phyloP scores from a whole-genome alignment of 2,888 invertebrate genomes.

The Pristionchus fissidentatus region DNA sequence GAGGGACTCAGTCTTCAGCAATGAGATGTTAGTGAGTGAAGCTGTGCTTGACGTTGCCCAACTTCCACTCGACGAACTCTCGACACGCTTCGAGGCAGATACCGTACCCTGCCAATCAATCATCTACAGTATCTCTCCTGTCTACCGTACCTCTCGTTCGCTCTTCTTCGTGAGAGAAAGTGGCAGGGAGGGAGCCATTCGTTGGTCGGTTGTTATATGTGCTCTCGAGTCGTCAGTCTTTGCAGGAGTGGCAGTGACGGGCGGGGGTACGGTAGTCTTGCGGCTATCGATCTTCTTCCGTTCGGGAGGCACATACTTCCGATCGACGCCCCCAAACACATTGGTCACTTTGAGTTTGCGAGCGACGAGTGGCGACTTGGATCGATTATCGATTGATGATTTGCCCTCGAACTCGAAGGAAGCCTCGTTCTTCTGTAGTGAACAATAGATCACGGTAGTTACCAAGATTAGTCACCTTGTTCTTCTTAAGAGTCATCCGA shows the following conservation, averaged over 20 bases:
- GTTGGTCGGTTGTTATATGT: background rate
- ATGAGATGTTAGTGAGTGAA: no score
- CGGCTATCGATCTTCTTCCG: background rate
- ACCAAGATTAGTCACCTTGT: background rate
- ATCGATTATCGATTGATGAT: background rate
- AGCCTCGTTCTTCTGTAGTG: background rate
- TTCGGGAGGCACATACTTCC: constrained; percentile 8
- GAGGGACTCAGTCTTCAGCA: background rate
- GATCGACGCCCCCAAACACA: constrained; percentile 26
- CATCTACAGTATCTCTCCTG: no score
- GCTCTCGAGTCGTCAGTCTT: background rate
- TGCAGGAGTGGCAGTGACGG: background rate
- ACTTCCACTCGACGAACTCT: no score
- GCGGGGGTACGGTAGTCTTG: constrained; percentile 16
- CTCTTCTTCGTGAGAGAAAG: constrained; percentile 3
- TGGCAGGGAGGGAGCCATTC: background rate
- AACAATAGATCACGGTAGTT: constrained; percentile 1
- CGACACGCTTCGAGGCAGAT: no score
- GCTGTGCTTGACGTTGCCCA: no score
- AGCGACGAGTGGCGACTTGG: constrained; percentile 29
- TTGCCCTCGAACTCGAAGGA: constrained; percentile 22
- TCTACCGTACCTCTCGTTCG: background rate
- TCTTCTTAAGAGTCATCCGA: constrained; percentile 17
- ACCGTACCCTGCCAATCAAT: no score
- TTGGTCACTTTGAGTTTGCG: constrained; percentile 33